A percentile compares a stretch with the other conserved stretches of the same genome.
phyloP scores from a whole-genome alignment of 2,888 invertebrate genomes.

The Tholera decimalis region DNA sequence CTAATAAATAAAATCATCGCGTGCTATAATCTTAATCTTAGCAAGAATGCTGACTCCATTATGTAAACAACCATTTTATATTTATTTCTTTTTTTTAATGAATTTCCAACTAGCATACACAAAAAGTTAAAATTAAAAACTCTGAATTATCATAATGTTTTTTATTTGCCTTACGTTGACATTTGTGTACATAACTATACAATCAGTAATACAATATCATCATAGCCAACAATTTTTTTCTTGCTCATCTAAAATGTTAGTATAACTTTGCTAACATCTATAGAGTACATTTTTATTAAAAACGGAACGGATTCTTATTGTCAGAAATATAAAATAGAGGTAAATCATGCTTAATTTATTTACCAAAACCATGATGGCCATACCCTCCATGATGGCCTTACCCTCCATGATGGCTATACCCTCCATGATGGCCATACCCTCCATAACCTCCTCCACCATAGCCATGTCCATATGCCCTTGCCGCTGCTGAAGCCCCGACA shows the following conservation, averaged over 20 bases:
- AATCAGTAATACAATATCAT: too few relatives aligned
- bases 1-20: not conserved
- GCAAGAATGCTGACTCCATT: not conserved
- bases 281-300: too few relatives aligned
- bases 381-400: not conserved
- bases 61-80: not conserved
- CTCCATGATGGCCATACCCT: not conserved
- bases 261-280: too few relatives aligned
- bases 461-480: not conserved
- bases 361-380: not conserved
- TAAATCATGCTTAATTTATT: not conserved
- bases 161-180: not conserved
- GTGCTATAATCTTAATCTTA: not conserved
- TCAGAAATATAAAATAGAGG: too few relatives aligned
- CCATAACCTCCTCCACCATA: not conserved
- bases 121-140: conserved; percentile 10
- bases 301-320: too few relatives aligned
- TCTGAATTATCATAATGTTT: too few relatives aligned
- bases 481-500: not conserved
- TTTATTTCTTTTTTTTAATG: too few relatives aligned
- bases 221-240: too few relatives aligned
- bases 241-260: too few relatives aligned
- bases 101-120: too few relatives aligned
- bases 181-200: too few relatives aligned
- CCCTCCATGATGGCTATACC: not conserved